Evolutionary conservation across 2,888 invertebrate species (phyloP).

Genomic region (Patella caerulea): DNA sequence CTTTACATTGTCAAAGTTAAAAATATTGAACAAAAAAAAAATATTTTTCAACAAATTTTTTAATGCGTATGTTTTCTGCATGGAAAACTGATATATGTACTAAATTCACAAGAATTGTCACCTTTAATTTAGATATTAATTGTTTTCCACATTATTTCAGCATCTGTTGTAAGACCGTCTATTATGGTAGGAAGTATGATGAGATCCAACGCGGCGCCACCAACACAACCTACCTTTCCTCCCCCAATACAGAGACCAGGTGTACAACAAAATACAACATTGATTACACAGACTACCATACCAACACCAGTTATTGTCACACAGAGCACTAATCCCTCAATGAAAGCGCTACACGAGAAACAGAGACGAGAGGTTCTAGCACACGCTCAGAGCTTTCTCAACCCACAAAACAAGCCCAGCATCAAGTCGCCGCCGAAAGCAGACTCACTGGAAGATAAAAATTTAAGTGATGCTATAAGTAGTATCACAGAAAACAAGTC

Average conservation of each 20-base stretch:
- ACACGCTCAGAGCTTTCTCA: constrained; percentile 66
- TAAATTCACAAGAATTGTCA: too few relatives aligned
- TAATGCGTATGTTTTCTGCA: too few relatives aligned
- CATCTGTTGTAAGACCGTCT: constrained; percentile 51
- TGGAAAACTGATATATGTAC: too few relatives aligned
- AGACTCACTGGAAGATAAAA: neutral
- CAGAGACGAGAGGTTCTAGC: constrained; percentile 64
- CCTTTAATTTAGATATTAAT: too few relatives aligned
- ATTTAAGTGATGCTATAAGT: neutral
- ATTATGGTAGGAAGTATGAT: constrained; percentile 58
- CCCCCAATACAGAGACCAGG: constrained; percentile 62
- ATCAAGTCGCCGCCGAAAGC: constrained; percentile 28
- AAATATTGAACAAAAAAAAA: too few relatives aligned
- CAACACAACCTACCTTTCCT: constrained; percentile 48
- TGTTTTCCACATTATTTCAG: constrained; percentile 23
- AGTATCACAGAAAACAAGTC: neutral
- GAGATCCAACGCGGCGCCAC: constrained; percentile 40
- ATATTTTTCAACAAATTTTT: too few relatives aligned
- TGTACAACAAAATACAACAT: constrained; percentile 26
- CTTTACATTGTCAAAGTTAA: too few relatives aligned
- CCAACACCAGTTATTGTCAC: constrained; percentile 19
- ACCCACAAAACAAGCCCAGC: constrained; percentile 54
- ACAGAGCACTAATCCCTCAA: constrained; percentile 12
- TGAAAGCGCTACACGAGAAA: constrained; percentile 58
- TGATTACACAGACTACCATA: constrained; percentile 21